phyloP scores from a whole-genome alignment of 1,140 invertebrate species.

The Sycophaga agraensis region DNA sequence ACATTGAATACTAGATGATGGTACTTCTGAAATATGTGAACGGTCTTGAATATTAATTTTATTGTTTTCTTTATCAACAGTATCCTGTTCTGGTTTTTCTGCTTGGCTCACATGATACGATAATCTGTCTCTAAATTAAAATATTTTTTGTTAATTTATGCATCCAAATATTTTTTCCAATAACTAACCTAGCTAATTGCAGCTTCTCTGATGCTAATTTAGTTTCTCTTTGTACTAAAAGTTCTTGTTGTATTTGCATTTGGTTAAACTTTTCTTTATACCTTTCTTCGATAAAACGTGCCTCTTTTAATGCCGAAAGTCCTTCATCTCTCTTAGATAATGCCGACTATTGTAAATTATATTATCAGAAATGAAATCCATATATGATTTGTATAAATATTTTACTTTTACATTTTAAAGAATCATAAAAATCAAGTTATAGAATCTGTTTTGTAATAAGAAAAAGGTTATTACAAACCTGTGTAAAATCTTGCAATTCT shows the following conservation, averaged over 20 bases:
- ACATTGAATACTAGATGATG: constrained; percentile 22
- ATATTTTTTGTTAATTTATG: constrained; percentile 5
- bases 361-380: too few species aligned
- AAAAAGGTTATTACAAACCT: constrained; percentile 31
- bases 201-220: constrained; percentile 44
- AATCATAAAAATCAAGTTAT: too few species aligned
- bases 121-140: constrained; percentile 42
- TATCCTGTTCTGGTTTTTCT: constrained; percentile 44
- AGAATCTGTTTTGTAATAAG: not conserved
- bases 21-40: constrained; percentile 22
- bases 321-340: constrained; percentile 49
- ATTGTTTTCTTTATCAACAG: constrained; percentile 21
- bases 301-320: constrained; percentile 43
- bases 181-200: constrained; percentile 43
- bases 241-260: constrained; percentile 42
- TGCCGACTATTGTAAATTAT: constrained; percentile 36
- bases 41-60: constrained; percentile 17
- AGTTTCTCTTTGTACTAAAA: constrained; percentile 46
- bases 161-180: not conserved
- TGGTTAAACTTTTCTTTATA: constrained; percentile 44
- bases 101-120: constrained; percentile 33
- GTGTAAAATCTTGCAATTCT: constrained; percentile 49
- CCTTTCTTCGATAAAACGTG: constrained; percentile 43
- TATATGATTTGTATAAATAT: constrained; percentile 1
- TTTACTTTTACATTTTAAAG: not conserved